These are phyloP conservation scores for Trisateles emortualis DNA, from an alignment of 2,888 invertebrate species.

Conservation along the genomic window DNA sequence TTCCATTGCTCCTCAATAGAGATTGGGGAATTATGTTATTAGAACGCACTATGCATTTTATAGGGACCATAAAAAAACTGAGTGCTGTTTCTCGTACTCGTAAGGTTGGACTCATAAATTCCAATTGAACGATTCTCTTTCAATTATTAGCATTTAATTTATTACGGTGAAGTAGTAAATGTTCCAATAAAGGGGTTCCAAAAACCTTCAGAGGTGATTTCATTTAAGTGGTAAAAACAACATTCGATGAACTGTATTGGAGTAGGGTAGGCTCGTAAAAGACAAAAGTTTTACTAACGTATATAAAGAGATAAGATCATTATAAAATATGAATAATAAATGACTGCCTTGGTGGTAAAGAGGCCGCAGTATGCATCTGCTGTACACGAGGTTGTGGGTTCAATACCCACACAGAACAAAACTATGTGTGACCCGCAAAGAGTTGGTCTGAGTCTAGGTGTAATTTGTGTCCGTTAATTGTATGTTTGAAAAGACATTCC, in stretches of 20 bases:
- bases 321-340: no score
- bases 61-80: constrained; percentile 21
- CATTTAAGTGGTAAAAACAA: neutral
- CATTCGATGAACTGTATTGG: neutral
- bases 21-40: constrained; percentile 2
- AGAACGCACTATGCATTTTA: constrained; percentile 21
- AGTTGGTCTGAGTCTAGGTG: no score
- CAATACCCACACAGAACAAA: no score
- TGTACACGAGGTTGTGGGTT: no score
- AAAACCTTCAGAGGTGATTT: neutral
- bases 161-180: constrained; percentile 10
- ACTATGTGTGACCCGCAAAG: no score
- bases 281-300: no score
- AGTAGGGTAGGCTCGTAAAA: no score
- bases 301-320: no score
- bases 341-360: no score
- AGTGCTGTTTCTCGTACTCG: constrained; percentile 8
- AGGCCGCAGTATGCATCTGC: no score
- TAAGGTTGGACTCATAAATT: constrained; percentile 4
- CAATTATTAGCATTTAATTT: constrained; percentile 9
- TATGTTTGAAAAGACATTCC: no score
- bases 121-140: constrained; percentile 1
- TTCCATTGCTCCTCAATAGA: constrained; percentile 6
- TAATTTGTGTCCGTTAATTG: no score
- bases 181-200: neutral